Evolutionary conservation across 2,888 invertebrate genomes (phyloP), one percentile per base, ranked within the genome.

Genomic region (Mimumesa dahlbomi): DNA sequence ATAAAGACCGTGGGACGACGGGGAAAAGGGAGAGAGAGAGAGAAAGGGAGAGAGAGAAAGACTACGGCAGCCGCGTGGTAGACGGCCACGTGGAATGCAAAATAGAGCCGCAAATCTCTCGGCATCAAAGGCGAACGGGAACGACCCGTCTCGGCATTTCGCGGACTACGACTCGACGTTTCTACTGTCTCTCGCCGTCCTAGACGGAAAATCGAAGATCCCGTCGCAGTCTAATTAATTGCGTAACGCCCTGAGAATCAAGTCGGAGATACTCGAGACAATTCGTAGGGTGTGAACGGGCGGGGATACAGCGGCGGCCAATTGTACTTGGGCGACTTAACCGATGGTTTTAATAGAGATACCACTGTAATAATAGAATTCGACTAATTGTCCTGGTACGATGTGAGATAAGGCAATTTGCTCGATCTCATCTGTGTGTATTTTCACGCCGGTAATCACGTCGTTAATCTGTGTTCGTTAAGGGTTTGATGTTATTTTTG

Each of bases 31-130:
- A 58, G 49, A 38, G 56, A 36, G 43, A 21, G 49, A 53, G 58
- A 34, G 61, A 45, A 46, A 52, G 64, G 18, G 58, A 45, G 43
- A 21, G 49, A 53, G 58, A 34, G 61, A 45, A 46, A 52, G 64
- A 16, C 56, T 59, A 66, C 19, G 21, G 34, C 68, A 22, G 45
- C 53, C 64, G 73, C 66, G 65, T 57, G 62, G 79, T 77, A 77
- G 82, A 82, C 84, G 81, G 67, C 65, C 79, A 84, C 75, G 79
- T 71, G 86, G 87, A 84, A 87, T 87, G 87, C 85, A 87, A 87
- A 87, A 86, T 87, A 87, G 85, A 86, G 80, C 65, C 83, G 81
- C 85, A 85, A 85, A 85, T 85, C 79, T 70, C 65, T 38, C 43
- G 54, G 82, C 82, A 84, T 86, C 87, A 87, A 87, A 87, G 86